phyloP scores from a whole-genome alignment of 2,888 invertebrate genomes.

The Hetaerina titia region DNA sequence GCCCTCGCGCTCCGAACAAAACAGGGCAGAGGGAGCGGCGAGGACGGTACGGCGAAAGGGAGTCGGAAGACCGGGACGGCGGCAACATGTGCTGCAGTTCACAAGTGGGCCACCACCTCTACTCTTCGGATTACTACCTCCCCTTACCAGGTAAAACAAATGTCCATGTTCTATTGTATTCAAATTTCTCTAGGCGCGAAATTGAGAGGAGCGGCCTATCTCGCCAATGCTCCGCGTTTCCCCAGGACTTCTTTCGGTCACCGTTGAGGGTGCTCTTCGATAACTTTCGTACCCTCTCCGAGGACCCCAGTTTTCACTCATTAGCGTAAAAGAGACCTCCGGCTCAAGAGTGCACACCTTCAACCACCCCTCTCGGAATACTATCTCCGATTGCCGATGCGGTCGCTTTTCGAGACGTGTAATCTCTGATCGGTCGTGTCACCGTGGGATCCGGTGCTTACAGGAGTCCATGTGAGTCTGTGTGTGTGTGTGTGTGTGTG shows the following conservation, averaged over 20 bases:
- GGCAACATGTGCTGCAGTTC: constrained; percentile 68
- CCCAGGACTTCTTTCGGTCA: no score
- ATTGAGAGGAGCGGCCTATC: no score
- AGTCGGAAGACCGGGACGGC: background rate
- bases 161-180: no score
- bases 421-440: background rate
- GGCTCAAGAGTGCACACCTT: no score
- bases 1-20: background rate
- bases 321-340: no score
- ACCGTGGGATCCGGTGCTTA: background rate
- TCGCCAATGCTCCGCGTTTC: no score
- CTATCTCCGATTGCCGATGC: no score
- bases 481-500: background rate
- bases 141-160: constrained; percentile 48
- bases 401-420: background rate
- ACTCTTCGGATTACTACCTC: constrained; percentile 65
- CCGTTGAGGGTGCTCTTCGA: no score
- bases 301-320: no score
- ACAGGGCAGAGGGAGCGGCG: background rate
- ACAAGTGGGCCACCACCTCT: constrained; percentile 68
- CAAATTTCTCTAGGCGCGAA: background rate
- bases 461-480: background rate
- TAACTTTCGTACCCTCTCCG: no score
- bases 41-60: background rate
- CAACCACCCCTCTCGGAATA: no score